Base-by-base conservation (phyloP, 2,888 invertebrate species). In the Lottia gigantea region DNA sequence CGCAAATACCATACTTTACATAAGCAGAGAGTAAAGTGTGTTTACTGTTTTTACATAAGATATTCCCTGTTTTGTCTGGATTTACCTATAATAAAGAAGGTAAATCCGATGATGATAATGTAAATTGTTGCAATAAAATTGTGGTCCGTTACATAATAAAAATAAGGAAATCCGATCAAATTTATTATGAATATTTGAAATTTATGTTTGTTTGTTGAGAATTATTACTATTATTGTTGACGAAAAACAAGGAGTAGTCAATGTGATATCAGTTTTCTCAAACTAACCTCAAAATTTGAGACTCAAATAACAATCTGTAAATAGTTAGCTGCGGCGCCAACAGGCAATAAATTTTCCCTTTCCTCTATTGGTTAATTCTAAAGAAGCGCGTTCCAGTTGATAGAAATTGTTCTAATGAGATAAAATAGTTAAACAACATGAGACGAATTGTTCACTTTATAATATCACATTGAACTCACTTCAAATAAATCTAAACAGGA, bases 401-500 rank as follows among this genome's bases (percentile, higher is more conserved):
- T 23, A 55, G 19, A 55, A 55, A 55, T 55, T 55, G 55, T 55
- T 55, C 19, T 55, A 23, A 55, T 55, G 55, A 55, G 19, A 23
- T 55, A 23, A 23, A 55, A 55, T 55, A 23, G 55, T 23, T 55
- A 55, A 19, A 7, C 19, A 23, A 55, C 55, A 55, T 55, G 55
- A 23, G 23, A 55, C 55, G 55, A 55, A 55, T 55, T 55, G 55
- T 55, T 55, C 23, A 23, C 19, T 40, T 23, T 55, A 55, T 55
- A 55, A 55, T 55, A 55, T 23, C 19, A 55, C 55, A 55, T 55
- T 55, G 55, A 55, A 55, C 19, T 23, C 55, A 55, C 19, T 23
- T 55, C 55, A 55, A 55, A 55, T 55, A 55, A 55, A 55, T 55
- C 55, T 55, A 55, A 55, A 55, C 55, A 55, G 55, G 55, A 19